Conservation (phyloP, 1,140 invertebrate species). For the Gryllus bimaculatus region DNA sequence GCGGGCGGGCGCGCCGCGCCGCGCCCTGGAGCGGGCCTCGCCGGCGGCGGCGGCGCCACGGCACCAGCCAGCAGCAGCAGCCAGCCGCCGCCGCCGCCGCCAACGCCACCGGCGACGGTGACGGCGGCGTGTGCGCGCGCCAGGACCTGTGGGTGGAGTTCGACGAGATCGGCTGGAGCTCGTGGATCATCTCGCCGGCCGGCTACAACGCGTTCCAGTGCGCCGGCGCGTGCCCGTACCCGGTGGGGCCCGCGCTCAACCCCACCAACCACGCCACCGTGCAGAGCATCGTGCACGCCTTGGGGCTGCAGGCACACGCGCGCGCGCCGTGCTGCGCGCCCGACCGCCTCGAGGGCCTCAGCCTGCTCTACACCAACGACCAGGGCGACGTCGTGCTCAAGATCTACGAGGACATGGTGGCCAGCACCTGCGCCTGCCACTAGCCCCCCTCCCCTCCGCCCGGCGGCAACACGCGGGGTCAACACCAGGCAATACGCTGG, state of each 20-base stretch:
- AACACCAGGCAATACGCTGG: too few species aligned
- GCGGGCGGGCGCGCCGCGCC: too few species aligned
- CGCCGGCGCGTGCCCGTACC: slow-evolving; percentile 50
- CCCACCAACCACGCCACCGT: slow-evolving; percentile 62
- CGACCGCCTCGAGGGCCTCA: slow-evolving; percentile 46
- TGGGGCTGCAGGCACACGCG: slow-evolving; percentile 41
- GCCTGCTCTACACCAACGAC: slow-evolving; percentile 55
- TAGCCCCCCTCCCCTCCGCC: too few species aligned
- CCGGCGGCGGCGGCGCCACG: too few species aligned
- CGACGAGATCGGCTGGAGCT: slow-evolving; percentile 52
- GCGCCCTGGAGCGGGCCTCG: too few species aligned
- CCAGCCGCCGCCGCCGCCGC: not conserved
- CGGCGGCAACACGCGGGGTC: too few species aligned
- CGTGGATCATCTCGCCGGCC: slow-evolving; percentile 52
- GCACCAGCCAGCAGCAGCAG: too few species aligned
- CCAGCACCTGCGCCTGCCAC: slow-evolving; percentile 54
- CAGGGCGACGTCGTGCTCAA: slow-evolving; percentile 56
- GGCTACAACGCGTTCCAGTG: slow-evolving; percentile 51
- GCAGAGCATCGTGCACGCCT: slow-evolving; percentile 51
- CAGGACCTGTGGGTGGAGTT: slow-evolving; percentile 48
- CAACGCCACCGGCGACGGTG: not conserved
- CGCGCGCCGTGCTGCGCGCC: slow-evolving; percentile 55
- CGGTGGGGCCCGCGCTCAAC: slow-evolving; percentile 33
- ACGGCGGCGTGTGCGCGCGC: slow-evolving; percentile 32
- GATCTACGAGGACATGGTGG: slow-evolving; percentile 59